phyloP scores from a whole-genome alignment of 2,113 vertebrate species.

The Cottus gobio region DNA sequence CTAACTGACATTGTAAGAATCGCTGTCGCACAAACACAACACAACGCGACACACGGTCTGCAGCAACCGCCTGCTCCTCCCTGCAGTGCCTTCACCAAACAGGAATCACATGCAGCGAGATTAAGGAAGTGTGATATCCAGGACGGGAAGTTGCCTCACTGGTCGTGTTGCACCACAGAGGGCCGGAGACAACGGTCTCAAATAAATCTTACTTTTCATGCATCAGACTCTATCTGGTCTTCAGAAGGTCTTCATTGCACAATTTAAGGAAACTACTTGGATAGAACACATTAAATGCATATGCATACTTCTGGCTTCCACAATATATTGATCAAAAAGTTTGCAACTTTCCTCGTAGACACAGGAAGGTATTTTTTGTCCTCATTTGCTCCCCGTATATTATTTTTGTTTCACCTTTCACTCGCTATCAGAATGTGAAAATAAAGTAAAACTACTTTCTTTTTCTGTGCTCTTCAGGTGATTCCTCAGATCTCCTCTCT shows the following conservation, averaged over 20 bases:
- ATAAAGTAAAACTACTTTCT: neutral
- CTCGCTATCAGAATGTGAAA: no score
- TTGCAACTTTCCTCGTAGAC: no score
- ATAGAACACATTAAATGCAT: no score
- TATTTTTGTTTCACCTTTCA: neutral
- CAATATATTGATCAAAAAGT: no score
- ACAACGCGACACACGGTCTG: neutral
- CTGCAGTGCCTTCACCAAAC: slow-evolving; percentile 9
- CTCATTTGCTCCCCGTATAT: no score
- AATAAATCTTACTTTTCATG: neutral
- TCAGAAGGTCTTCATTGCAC: neutral
- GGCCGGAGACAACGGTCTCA: neutral
- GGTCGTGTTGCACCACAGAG: neutral
- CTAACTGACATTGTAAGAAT: neutral
- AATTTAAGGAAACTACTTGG: neutral
- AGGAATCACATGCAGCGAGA: slow-evolving; percentile 25
- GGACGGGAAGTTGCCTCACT: slow-evolving; percentile 65
- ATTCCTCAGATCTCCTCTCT: slow-evolving; percentile 93
- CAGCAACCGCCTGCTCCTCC: neutral
- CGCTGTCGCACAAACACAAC: no score
- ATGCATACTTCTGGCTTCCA: no score
- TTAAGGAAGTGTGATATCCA: slow-evolving; percentile 48
- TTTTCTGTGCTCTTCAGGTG: slow-evolving; percentile 77
- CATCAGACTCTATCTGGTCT: neutral
- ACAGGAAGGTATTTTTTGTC: no score